Conservation (phyloP, 2,888 invertebrate genomes). For the Drosophila borborema region DNA sequence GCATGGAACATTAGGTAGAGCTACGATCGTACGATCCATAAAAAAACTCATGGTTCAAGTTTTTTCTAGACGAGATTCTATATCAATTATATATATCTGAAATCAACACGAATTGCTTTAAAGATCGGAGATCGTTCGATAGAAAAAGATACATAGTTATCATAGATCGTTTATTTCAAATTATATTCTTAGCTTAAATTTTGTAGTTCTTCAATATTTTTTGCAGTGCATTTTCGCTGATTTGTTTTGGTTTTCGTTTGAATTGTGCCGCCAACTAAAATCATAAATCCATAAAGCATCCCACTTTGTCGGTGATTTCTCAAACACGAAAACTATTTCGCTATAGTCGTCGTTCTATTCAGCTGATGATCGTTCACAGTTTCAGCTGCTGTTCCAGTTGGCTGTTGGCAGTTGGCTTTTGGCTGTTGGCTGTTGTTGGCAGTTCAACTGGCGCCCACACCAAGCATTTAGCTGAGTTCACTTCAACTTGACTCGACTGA, state of each 20-base stretch:
- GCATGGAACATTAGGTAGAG: too few species aligned
- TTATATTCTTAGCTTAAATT: not conserved
- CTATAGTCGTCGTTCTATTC: slow-evolving; percentile 22
- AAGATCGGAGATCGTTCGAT: too few species aligned
- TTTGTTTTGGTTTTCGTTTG: slow-evolving; percentile 68
- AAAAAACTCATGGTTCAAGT: too few species aligned
- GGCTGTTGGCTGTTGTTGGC: slow-evolving; percentile 24
- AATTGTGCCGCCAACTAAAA: slow-evolving; percentile 71
- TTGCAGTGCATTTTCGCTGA: slow-evolving; percentile 38
- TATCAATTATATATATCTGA: too few species aligned
- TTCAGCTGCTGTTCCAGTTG: slow-evolving; percentile 11
- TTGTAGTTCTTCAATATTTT: slow-evolving; percentile 8
- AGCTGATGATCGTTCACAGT: slow-evolving; percentile 46
- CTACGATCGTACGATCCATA: too few species aligned
- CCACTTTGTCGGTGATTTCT: slow-evolving; percentile 74
- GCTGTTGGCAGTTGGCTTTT: slow-evolving; percentile 25
- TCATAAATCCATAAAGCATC: slow-evolving; percentile 73
- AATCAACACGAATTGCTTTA: too few species aligned
- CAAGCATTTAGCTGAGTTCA: slow-evolving; percentile 24
- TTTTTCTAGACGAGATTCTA: too few species aligned
- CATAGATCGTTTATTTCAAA: not conserved
- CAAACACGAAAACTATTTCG: slow-evolving; percentile 63
- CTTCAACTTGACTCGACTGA: slow-evolving; percentile 35
- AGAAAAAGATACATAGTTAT: too few species aligned
- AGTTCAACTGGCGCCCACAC: slow-evolving; percentile 49